A percentile compares a stretch with the other conserved stretches of the same genome.
Evolutionary conservation across 2,113 vertebrate species (phyloP).

Genomic region (Octodon degus): DNA sequence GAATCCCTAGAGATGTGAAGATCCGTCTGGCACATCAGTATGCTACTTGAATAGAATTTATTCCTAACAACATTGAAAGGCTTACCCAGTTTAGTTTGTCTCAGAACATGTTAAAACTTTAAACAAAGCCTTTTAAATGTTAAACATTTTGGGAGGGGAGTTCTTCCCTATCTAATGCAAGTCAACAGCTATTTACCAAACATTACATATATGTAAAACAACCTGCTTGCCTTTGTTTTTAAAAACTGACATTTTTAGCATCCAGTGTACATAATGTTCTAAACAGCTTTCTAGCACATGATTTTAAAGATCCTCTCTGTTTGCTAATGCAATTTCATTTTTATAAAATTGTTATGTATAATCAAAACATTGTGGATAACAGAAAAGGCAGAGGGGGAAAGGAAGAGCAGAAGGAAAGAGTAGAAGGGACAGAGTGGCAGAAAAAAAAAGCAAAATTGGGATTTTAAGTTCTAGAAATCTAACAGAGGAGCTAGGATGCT

Average conservation of each 20-base stretch:
- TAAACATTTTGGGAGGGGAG: constrained; percentile 27
- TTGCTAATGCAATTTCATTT: constrained; percentile 22
- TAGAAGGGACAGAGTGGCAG: not conserved
- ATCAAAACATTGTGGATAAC: not conserved
- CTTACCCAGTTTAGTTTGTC: not conserved
- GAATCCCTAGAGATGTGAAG: not conserved
- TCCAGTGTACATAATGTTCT: not conserved
- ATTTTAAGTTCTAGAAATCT: constrained; percentile 1
- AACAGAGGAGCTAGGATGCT: not conserved
- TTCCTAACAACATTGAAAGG: not conserved
- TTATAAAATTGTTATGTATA: not conserved
- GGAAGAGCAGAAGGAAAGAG: not conserved
- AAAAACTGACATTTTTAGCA: not conserved
- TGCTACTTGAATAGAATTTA: constrained; percentile 15
- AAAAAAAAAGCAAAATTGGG: not conserved
- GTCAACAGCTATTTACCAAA: constrained; percentile 27
- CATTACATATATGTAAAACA: not conserved
- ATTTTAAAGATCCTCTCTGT: constrained; percentile 30
- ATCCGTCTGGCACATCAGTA: not conserved
- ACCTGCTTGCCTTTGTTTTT: not conserved
- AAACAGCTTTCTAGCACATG: constrained; percentile 34
- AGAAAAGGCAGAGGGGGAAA: not conserved
- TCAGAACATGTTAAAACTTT: not conserved
- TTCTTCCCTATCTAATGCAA: not conserved
- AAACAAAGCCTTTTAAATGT: not conserved